Base-by-base conservation (phyloP, 2,888 invertebrate genomes). In the Lacanobia wlatinum region DNA sequence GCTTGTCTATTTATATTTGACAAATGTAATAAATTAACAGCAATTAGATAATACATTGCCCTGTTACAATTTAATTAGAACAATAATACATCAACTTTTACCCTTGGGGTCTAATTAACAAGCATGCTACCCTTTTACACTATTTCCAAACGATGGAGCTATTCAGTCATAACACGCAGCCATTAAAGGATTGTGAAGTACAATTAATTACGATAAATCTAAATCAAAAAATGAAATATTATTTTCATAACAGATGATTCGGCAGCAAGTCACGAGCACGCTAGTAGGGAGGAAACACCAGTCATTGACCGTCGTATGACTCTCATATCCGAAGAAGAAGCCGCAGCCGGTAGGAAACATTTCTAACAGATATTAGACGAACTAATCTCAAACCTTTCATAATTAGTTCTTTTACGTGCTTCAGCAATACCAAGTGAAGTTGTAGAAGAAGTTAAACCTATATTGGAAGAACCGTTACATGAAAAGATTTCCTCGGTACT, bases 291-390 rank as follows among this genome's bases (percentile, higher is more conserved):
- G 86, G 94, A 92, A 74, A 92, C 94, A 9, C 92, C 95, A 8
- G 74, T 92, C 64, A 81, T 89, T n/a, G 94, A 94, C 82, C 91
- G 96, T 70, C 92, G 96, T 76, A 95, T 96, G 95, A 96, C 96
- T 53, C 91, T 96, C 50, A 88, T 95, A 83, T 84, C 92, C 12
- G 92, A 94, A 86, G 92, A 94, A 86, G 79, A 87, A 56, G 68
- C 87, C 16, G 74, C 78, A 65, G 66, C 87, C 85, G 90, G 92
- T 90, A 91, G 85, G 90, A 86, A 69, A 78, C 52, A 71, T 76
- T 83, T 76, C 60, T 71, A 74, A 72, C 38, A 73, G 14, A 75
- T 58, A 56, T 74, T 40, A 43, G 53, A 46, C 38, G 64, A 70
- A 71, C 79, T 21, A 82, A 38, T 72, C 78, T 70, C 66, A 74